phyloP scores from a whole-genome alignment of 2,113 vertebrate genomes.

The Thermophis baileyi region DNA sequence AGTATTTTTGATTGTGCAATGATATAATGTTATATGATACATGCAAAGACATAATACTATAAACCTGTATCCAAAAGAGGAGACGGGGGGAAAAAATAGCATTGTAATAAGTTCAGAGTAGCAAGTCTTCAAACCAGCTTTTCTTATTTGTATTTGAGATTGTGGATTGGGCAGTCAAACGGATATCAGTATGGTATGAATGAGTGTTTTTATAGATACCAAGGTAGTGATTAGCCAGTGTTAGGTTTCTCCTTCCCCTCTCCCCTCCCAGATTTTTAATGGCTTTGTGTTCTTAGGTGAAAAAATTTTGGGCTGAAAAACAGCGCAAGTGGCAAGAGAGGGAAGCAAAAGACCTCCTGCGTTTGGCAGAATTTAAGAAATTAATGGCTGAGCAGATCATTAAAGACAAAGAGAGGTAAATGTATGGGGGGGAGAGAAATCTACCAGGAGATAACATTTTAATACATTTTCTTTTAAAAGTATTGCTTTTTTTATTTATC shows the following conservation, averaged over 20 bases:
- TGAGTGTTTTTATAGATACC: conserved; percentile 9
- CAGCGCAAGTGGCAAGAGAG: conserved; percentile 74
- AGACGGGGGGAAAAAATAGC: not conserved
- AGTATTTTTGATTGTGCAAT: not conserved
- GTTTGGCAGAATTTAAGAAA: conserved; percentile 77
- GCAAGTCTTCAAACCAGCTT: not conserved
- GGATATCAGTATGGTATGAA: not conserved
- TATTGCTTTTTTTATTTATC: not conserved
- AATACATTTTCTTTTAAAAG: not conserved
- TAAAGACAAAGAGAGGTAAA: conserved; percentile 85
- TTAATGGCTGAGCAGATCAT: conserved; percentile 81
- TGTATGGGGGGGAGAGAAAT: not conserved
- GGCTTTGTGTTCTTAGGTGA: conserved; percentile 74
- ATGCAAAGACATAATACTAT: not conserved
- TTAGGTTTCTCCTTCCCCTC: not conserved
- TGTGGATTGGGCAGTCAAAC: not conserved
- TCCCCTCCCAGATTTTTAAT: not conserved
- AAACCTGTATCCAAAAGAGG: not conserved
- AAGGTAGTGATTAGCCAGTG: not conserved
- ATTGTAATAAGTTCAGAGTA: not conserved
- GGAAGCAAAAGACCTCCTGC: conserved; percentile 73
- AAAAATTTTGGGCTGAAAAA: conserved; percentile 80
- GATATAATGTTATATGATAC: not conserved
- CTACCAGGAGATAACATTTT: not conserved
- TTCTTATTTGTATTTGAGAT: not conserved